Evolutionary conservation across 2,888 invertebrate genomes (phyloP).

Genomic region (Dicyrtoma fusca): DNA sequence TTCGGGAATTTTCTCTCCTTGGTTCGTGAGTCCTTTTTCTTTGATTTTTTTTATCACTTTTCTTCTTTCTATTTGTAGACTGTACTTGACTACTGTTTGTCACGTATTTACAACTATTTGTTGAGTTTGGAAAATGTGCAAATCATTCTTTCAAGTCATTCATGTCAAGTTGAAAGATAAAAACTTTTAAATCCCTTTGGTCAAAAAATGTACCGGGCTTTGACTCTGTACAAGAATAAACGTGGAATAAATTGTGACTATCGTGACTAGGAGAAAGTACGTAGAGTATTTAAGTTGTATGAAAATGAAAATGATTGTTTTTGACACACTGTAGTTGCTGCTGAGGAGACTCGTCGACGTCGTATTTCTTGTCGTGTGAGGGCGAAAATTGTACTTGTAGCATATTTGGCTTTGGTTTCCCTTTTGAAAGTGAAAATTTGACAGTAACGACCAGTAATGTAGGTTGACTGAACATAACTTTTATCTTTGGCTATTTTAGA

Average conservation of each 20-base stretch:
- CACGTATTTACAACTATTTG: background rate
- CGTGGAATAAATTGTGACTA: no score
- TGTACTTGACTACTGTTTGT: background rate
- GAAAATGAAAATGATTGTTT: background rate
- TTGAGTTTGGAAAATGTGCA: no score
- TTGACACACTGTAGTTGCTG: slow-evolving; percentile 10
- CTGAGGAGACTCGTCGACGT: no score
- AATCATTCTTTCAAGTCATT: no score
- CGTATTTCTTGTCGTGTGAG: no score
- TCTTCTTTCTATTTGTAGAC: background rate
- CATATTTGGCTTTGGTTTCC: slow-evolving; percentile 12
- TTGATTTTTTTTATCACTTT: background rate
- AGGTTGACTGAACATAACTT: slow-evolving; percentile 19
- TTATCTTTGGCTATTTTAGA: background rate
- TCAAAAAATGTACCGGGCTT: no score
- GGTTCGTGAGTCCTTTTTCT: background rate
- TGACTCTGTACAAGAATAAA: no score
- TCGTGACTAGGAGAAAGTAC: no score
- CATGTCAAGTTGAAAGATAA: no score
- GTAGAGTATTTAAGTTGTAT: no score
- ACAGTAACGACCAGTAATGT: slow-evolving; percentile 5
- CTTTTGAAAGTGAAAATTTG: slow-evolving; percentile 11
- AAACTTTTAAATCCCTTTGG: no score
- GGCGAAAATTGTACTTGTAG: slow-evolving; percentile 10
- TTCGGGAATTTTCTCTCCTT: background rate